Percentiles rank a stretch among this genome's conserved stretches.
phyloP scores from a whole-genome alignment of 2,888 invertebrate genomes.

The Metopia argyrocephala region DNA sequence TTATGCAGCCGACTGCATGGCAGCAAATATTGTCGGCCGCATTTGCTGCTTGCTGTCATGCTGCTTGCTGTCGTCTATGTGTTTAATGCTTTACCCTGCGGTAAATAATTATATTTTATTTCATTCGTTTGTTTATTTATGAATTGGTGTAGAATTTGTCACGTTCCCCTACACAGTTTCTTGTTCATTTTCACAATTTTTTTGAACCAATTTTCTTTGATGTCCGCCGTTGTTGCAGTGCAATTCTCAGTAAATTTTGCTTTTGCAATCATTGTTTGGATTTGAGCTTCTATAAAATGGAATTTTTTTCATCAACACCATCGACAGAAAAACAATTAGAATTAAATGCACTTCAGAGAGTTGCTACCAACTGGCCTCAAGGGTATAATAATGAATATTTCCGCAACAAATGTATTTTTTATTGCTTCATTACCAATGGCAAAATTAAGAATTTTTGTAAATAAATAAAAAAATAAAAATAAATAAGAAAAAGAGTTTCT shows the following conservation, averaged over 20 bases:
- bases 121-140: constrained; percentile 38
- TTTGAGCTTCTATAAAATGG: not conserved
- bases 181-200: constrained; percentile 1
- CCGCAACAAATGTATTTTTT: constrained; percentile 5
- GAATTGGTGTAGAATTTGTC: constrained; percentile 35
- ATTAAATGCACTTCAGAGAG: constrained; percentile 60
- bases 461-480: not conserved
- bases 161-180: not conserved
- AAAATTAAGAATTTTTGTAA: not conserved
- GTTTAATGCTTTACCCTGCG: not conserved
- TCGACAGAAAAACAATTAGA: constrained; percentile 59
- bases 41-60: no score
- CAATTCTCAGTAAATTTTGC: not conserved
- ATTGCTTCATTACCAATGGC: constrained; percentile 6
- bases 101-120: constrained; percentile 14
- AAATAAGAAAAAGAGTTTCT: not conserved
- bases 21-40: no score
- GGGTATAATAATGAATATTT: constrained; percentile 52
- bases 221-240: constrained; percentile 8
- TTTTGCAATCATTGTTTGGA: constrained; percentile 9
- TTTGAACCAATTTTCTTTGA: constrained; percentile 9
- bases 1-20: no score
- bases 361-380: constrained; percentile 54
- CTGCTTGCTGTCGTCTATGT: not conserved
- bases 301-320: constrained; percentile 28